These are phyloP conservation scores for Entomobrya multifasciata DNA, from an alignment of 2,888 invertebrate genomes.

Conservation along the genomic window DNA sequence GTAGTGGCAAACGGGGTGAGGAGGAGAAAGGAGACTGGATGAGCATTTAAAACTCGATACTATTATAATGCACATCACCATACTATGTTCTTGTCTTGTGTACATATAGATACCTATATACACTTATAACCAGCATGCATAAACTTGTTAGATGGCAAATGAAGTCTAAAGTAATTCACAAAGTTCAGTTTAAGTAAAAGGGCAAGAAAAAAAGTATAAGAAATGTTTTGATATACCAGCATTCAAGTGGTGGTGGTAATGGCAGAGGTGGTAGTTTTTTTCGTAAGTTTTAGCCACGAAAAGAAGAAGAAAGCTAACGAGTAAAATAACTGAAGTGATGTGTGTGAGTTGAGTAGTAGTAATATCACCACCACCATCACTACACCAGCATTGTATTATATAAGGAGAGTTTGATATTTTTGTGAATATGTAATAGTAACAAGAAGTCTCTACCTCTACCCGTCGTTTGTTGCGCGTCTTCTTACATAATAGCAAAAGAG, in stretches of 20 bases:
- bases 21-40: conserved; percentile 38
- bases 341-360: not conserved
- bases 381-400: conserved; percentile 33
- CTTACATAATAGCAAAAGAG: conserved; percentile 11
- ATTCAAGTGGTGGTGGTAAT: conserved; percentile 17
- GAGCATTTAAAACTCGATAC: conserved; percentile 70
- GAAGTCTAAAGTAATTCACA: conserved; percentile 80
- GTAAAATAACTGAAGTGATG: conserved; percentile 54
- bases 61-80: conserved; percentile 15
- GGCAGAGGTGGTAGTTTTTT: conserved; percentile 21
- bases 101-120: too few relatives aligned
- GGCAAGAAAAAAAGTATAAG: conserved; percentile 54
- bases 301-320: conserved; percentile 61
- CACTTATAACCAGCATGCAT: conserved; percentile 48
- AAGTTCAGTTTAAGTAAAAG: conserved; percentile 79
- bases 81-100: not conserved
- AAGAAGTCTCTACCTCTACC: not conserved
- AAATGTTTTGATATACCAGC: conserved; percentile 43
- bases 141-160: conserved; percentile 76
- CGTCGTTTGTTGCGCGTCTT: conserved; percentile 10
- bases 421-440: not conserved
- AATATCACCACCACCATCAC: not conserved
- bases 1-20: conserved; percentile 55
- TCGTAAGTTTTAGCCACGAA: conserved; percentile 42
- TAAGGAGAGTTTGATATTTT: conserved; percentile 12